A percentile compares a stretch with the other conserved stretches of the same genome.
Conservation (phyloP, 2,797 vertebrate genomes). For the Carduelis carduelis region DNA sequence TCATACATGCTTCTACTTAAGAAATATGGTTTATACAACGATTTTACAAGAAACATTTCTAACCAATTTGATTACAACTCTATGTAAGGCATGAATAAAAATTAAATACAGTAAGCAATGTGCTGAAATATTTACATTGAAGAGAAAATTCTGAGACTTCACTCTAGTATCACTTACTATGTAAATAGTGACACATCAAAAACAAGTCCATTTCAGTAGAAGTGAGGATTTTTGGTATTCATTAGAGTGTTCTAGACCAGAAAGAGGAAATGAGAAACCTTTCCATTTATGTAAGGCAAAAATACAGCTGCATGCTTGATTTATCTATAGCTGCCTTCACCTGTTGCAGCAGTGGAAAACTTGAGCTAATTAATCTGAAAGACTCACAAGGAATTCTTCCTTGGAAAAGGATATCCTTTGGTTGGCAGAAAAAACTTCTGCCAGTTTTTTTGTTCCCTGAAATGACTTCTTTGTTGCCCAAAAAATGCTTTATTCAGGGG, state of each 20-base stretch:
- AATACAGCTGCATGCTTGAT: not conserved
- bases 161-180: not conserved
- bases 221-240: not conserved
- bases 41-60: not conserved
- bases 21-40: not conserved
- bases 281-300: not conserved
- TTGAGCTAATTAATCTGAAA: not conserved
- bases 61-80: not conserved
- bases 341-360: not conserved
- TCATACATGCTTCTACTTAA: not conserved
- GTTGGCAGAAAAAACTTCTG: not conserved
- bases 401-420: not conserved
- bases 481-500: not conserved
- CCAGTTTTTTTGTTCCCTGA: not conserved
- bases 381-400: not conserved
- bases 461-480: not conserved
- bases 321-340: not conserved
- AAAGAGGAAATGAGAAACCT: not conserved
- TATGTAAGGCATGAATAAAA: not conserved
- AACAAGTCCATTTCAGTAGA: not conserved
- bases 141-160: not conserved
- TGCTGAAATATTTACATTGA: not conserved
- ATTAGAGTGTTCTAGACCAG: not conserved
- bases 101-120: not conserved
- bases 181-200: not conserved